Percentiles rank a stretch among this genome's conserved stretches.
phyloP scores from a whole-genome alignment of 1,140 invertebrate species.

The Ceratoteleas bidentatus region DNA sequence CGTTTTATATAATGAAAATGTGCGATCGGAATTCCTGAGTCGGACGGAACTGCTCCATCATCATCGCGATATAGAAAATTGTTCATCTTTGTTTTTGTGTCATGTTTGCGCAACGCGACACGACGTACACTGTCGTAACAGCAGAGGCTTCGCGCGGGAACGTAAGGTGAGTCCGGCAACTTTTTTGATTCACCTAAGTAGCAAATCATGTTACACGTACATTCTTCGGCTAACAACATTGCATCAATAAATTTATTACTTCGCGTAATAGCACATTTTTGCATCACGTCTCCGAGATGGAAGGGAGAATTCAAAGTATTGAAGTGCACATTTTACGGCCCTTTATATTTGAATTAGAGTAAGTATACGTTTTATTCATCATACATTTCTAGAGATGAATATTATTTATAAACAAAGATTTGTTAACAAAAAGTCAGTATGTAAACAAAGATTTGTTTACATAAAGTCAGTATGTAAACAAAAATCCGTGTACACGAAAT shows the following conservation, averaged over 20 bases:
- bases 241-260: neutral
- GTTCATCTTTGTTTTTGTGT: neutral
- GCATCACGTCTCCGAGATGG: neutral
- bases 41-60: neutral
- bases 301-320: too few species aligned
- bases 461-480: too few species aligned
- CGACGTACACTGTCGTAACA: neutral
- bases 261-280: neutral
- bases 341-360: too few species aligned
- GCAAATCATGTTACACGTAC: neutral
- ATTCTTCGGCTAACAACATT: neutral
- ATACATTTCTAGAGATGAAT: too few species aligned
- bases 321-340: too few species aligned
- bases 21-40: neutral
- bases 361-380: too few species aligned
- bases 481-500: too few species aligned
- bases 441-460: too few species aligned
- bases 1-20: neutral
- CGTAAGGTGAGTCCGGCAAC: neutral
- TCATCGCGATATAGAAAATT: slow-evolving; percentile 5
- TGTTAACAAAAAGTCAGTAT: too few species aligned
- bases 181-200: neutral
- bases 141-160: neutral
- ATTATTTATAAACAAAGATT: too few species aligned
- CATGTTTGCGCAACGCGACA: slow-evolving; percentile 2